Base-by-base conservation (phyloP, 2,888 invertebrate genomes). In the Eupelmus urozonus region DNA sequence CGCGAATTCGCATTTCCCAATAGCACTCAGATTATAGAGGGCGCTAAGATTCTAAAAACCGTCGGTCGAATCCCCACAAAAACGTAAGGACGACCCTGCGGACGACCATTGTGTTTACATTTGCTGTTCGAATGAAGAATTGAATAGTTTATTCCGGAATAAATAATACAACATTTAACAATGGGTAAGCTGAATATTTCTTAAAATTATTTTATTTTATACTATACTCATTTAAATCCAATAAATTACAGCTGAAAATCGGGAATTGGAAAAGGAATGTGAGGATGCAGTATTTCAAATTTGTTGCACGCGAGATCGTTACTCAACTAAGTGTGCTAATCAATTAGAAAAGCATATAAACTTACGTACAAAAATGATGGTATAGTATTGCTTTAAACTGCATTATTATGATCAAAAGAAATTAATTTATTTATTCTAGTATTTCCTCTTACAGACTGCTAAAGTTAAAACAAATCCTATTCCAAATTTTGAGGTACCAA, bases 241-340 rank as follows among this genome's bases (percentile, higher is more conserved):
- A 13, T 9, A 45, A 13, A 45, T 45, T 74, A 2, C n/a, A 80
- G 80, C 45, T 0, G 34, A 62, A 51, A 75, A 55, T 11, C 79
- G 77, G 16, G 81, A 85, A 55, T 76, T 87, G 18, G 87, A 88
- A 57, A 79, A 86, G 77, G 76, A 85, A 74, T 88, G 87, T 53
- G 87, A 88, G 63, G 84, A 88, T 20, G 85, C 84, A 0, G 74
- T 88, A 1, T 86, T 85, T 57, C 82, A 84, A 75, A 70, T 88
- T 1, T 87, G 86, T 27, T 86, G 86, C 60, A 84, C 84, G 23
- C 81, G 88, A 67, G 87, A 88, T 82, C 82, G 82, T 51, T 87
- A 84, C 74, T 86, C 88, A 1, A 20, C 65, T 13, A 80, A 79
- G 63, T 88, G 88, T 78, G 84, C 85, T 0, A 80, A 85, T 7